Conservation (phyloP, 2,797 vertebrate species). For the Paramormyrops hopkinsi region DNA sequence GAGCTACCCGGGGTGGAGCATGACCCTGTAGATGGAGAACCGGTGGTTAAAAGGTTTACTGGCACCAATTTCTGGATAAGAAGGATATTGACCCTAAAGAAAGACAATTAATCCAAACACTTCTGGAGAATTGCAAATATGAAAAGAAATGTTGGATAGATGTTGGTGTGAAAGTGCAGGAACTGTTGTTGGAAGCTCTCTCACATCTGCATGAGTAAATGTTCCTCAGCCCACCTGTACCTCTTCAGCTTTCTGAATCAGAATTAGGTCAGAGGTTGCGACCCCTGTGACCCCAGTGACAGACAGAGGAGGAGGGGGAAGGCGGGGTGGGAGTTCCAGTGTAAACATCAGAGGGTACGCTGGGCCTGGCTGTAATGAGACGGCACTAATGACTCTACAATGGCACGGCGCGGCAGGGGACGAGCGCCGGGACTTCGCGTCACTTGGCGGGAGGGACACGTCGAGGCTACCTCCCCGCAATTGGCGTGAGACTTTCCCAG, state of each 20-base stretch:
- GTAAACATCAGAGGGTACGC: background rate
- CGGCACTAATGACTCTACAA: background rate
- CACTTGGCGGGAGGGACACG: background rate
- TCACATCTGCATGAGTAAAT: background rate
- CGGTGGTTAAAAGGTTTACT: background rate
- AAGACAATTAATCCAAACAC: background rate
- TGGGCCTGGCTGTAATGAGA: background rate
- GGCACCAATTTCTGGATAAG: background rate
- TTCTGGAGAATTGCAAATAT: background rate
- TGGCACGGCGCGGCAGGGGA: background rate
- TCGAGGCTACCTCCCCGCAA: background rate
- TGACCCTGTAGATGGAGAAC: background rate
- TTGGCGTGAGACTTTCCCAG: background rate
- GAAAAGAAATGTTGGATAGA: background rate
- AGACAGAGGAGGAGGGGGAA: background rate
- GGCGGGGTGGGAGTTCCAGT: background rate
- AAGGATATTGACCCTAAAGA: background rate
- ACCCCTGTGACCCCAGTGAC: background rate
- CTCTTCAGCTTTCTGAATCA: background rate
- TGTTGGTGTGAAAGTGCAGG: background rate
- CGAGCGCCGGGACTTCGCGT: background rate
- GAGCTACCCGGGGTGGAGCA: background rate
- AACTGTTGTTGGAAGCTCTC: background rate
- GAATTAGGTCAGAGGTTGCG: background rate
- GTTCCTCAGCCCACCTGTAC: background rate